Evolutionary conservation across 2,888 invertebrate genomes (phyloP), one percentile per base, ranked within the genome.

Genomic region (Aphidius colemani): DNA sequence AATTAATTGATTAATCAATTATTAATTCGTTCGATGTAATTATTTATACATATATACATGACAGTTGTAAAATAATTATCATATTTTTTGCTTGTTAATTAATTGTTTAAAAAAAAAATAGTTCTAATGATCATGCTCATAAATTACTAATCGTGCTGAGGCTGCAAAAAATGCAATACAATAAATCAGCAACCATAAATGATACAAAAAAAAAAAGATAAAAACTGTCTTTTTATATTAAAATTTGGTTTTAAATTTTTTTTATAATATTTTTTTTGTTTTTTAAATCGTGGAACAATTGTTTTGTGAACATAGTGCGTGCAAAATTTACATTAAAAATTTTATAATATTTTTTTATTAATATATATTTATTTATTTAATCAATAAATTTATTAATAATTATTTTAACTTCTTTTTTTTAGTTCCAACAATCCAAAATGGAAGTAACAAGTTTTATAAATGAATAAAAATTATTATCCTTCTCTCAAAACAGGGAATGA

Each of bases 41-140:
- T 49, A 56, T 64, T 66, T 69, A 41, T 69, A 69, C 67, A 67
- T 67, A 70, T 69, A 66, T 70, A 69, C 69, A 70, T 64, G 55
- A 61, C 58, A 46, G 41, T 63, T 44, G 59, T 41, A 63, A 10
- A 55, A 39, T 51, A 56, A 49, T 55, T 55, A 50, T 57, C 13
- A 11, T n/a, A 10, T 57, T 48, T 40, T 50, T 58, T 61, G 39
- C 18, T 13, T 18, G 13, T 2, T 18, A 18, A 39, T 2, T 18
- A 18, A 39, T 30, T 51, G 49, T 30, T 18, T 30, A 18, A 18
- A 18, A 18, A 18, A 18, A 7, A 51, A 51, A 51, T 13, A 51
- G 59, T 45, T 18, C 13, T 18, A 18, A 18, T 53, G 40, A 11
- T 30, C 53, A 55, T 63, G 63, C 63, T 41, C 58, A 59, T 59